A percentile compares a stretch with the other conserved stretches of the same genome.
Evolutionary conservation across 2,797 vertebrate species (phyloP).

Genomic region (Danio choprae): DNA sequence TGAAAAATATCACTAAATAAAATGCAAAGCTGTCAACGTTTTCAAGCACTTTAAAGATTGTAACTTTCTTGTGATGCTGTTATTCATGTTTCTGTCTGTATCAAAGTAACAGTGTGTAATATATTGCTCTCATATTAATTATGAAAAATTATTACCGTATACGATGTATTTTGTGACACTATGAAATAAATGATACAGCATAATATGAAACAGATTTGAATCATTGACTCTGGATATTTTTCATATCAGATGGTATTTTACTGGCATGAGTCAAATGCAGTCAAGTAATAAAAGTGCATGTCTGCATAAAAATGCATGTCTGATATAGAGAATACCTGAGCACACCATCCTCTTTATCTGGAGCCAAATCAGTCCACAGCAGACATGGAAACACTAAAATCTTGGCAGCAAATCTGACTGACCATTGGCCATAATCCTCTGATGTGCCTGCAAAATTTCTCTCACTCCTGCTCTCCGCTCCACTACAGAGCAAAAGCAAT

Average conservation of each 20-base stretch:
- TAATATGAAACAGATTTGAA: neutral
- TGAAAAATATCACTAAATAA: no score
- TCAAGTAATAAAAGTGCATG: conserved; percentile 11
- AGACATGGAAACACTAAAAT: conserved; percentile 43
- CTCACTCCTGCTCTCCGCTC: neutral
- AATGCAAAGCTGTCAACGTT: no score
- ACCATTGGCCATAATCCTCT: conserved; percentile 39
- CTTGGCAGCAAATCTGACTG: conserved; percentile 33
- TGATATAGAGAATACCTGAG: conserved; percentile 41
- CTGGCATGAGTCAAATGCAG: neutral
- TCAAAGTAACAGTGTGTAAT: no score
- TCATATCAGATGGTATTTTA: neutral
- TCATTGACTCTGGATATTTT: neutral
- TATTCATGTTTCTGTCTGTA: no score
- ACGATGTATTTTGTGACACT: no score
- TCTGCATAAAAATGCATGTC: conserved; percentile 32
- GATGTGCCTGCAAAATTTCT: conserved; percentile 12
- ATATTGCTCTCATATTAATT: no score
- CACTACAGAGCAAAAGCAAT: neutral
- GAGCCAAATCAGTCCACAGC: conserved; percentile 21
- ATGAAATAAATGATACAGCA: no score
- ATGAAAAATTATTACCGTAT: no score
- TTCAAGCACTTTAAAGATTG: no score
- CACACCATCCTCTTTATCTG: conserved; percentile 41
- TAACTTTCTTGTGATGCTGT: no score